These are phyloP conservation scores for Diabrotica undecimpunctata DNA, from an alignment of 1,140 invertebrate species.

Conservation along the genomic window DNA sequence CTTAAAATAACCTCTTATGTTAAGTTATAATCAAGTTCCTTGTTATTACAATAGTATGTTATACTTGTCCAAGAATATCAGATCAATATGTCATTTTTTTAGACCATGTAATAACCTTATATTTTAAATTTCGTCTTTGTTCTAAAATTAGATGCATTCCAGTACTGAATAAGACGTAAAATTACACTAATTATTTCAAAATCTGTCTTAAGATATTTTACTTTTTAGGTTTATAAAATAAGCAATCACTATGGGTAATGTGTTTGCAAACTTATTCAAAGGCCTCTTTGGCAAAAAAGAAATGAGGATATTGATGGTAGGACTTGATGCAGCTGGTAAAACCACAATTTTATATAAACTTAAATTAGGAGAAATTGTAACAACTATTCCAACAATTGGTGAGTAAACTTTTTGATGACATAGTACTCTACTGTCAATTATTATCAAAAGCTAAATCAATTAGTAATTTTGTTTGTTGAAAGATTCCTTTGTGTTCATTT, in stretches of 20 bases:
- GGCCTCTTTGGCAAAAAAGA: conserved; percentile 98
- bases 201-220: neutral
- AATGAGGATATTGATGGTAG: conserved; percentile 98
- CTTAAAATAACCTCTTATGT: neutral
- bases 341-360: conserved; percentile 99
- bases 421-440: neutral
- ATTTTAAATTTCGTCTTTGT: conserved; percentile 36
- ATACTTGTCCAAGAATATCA: conserved; percentile 14
- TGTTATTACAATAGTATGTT: conserved; percentile 2
- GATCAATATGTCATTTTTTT: conserved; percentile 43
- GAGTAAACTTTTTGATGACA: conserved; percentile 47
- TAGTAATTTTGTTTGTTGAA: neutral
- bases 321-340: conserved; percentile 98
- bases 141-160: conserved; percentile 34
- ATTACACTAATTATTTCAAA: neutral
- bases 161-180: conserved; percentile 2
- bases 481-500: neutral
- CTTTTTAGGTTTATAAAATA: conserved; percentile 26
- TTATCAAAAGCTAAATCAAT: too few relatives aligned
- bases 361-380: conserved; percentile 99
- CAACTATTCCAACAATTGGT: conserved; percentile 99
- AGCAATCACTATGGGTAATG: conserved; percentile 67
- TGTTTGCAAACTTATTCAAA: conserved; percentile 85
- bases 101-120: conserved; percentile 40
- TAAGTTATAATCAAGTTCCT: conserved; percentile 1